Conservation (phyloP, 2,113 vertebrate species). For the Pristiophorus japonicus region DNA sequence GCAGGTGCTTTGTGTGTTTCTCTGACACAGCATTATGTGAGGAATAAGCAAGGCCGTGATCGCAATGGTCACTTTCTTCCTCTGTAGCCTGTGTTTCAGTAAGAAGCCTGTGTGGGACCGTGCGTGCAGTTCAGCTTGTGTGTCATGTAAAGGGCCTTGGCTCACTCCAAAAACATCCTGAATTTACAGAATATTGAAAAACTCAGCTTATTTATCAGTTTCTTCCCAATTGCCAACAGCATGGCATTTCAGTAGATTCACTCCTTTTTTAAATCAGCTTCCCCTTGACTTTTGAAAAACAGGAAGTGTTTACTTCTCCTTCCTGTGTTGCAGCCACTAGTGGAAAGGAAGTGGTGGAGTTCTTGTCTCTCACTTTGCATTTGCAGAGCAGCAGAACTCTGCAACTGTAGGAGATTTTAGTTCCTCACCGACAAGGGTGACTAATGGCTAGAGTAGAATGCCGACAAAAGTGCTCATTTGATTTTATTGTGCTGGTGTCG, state of each 20-base stretch:
- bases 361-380: not conserved
- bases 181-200: not conserved
- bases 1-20: not conserved
- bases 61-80: too few relatives aligned
- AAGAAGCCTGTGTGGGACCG: not conserved
- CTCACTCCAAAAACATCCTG: not conserved
- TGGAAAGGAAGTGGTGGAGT: not conserved
- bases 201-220: not conserved
- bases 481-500: not conserved
- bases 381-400: not conserved
- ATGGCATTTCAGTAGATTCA: not conserved
- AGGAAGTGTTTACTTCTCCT: constrained; percentile 31
- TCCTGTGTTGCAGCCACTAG: not conserved
- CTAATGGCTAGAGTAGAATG: not conserved
- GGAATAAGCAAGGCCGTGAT: too few relatives aligned
- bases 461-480: not conserved
- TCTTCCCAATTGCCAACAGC: not conserved
- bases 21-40: too few relatives aligned
- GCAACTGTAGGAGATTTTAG: not conserved
- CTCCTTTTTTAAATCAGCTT: not conserved
- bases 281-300: not conserved
- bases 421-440: not conserved
- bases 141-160: not conserved
- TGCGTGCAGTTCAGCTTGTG: not conserved
- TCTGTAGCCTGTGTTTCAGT: too few relatives aligned